These are phyloP conservation scores for Zaprionus ornatus DNA, from an alignment of 1,140 invertebrate genomes.

Conservation along the genomic window DNA sequence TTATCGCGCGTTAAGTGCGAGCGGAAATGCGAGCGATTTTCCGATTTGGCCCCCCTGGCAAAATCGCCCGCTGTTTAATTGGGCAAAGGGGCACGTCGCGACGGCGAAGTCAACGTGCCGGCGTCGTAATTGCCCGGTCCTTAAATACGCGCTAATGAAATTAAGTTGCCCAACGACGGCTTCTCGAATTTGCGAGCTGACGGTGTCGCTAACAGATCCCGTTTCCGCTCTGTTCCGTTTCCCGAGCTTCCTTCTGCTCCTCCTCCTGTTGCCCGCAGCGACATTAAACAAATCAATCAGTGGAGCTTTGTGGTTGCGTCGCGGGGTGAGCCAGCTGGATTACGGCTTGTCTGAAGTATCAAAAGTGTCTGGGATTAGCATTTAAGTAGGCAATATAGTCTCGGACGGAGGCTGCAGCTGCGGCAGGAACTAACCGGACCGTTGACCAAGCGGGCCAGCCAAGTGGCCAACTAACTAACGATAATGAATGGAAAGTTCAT, in stretches of 20 bases:
- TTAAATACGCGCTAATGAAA: constrained; percentile 79
- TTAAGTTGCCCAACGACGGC: constrained; percentile 61
- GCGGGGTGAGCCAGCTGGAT: constrained; percentile 31
- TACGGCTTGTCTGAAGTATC: constrained; percentile 39
- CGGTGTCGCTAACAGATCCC: constrained; percentile 44
- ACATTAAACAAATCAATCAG: constrained; percentile 82
- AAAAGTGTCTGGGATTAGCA: constrained; percentile 72
- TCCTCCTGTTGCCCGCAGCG: constrained; percentile 43
- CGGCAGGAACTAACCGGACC: constrained; percentile 50
- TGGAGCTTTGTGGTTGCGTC: constrained; percentile 62
- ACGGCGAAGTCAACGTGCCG: not conserved
- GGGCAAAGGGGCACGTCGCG: constrained; percentile 3
- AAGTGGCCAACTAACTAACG: constrained; percentile 63
- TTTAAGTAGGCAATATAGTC: constrained; percentile 58
- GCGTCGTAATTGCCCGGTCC: constrained; percentile 52
- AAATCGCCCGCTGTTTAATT: constrained; percentile 56
- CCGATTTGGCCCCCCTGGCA: constrained; percentile 25
- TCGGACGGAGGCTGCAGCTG: constrained; percentile 6
- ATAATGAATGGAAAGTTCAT: constrained; percentile 81
- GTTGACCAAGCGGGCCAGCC: constrained; percentile 38
- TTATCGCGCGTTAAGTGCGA: constrained; percentile 44
- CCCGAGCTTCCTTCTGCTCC: not conserved
- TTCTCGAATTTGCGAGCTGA: constrained; percentile 39
- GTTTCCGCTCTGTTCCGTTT: constrained; percentile 1
- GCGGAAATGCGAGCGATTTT: constrained; percentile 31